Evolutionary conservation across 2,797 vertebrate genomes (phyloP).

Genomic region (Acanthurus leucopareius): DNA sequence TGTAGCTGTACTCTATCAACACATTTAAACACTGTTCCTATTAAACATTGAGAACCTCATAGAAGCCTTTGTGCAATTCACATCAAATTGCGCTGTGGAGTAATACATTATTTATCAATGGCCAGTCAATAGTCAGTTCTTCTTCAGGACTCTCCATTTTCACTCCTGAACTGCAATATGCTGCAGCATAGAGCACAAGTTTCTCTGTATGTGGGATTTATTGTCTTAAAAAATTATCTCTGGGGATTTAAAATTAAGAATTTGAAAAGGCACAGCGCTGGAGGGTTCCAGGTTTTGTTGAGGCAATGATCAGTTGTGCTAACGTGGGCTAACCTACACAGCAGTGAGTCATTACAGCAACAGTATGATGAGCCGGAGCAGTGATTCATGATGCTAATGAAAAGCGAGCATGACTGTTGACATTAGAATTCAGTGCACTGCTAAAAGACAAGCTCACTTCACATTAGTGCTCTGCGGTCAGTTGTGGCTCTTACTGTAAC

Average conservation of each 20-base stretch:
- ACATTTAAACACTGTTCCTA: slow-evolving; percentile 42
- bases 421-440: slow-evolving; percentile 51
- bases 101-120: slow-evolving; percentile 65
- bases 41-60: slow-evolving; percentile 52
- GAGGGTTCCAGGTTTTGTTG: slow-evolving; percentile 27
- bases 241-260: slow-evolving; percentile 17
- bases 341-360: slow-evolving; percentile 55
- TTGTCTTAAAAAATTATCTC: slow-evolving; percentile 36
- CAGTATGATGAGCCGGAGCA: slow-evolving; percentile 46
- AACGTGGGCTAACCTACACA: slow-evolving; percentile 43
- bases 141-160: slow-evolving; percentile 22
- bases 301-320: slow-evolving; percentile 33
- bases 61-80: slow-evolving; percentile 31
- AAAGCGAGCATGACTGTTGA: slow-evolving; percentile 62
- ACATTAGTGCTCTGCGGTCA: slow-evolving; percentile 58
- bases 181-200: slow-evolving; percentile 18
- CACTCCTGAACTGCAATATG: slow-evolving; percentile 12
- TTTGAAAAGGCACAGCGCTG: background rate
- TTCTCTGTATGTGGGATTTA: slow-evolving; percentile 22
- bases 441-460: slow-evolving; percentile 62
- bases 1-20: slow-evolving; percentile 29
- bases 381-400: slow-evolving; percentile 69
- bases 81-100: slow-evolving; percentile 42
- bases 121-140: slow-evolving; percentile 49
- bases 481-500: slow-evolving; percentile 49